Evolutionary conservation across 2,888 invertebrate genomes (phyloP), one percentile per base, ranked within the genome.

Genomic region (Pemphredon lugubris): DNA sequence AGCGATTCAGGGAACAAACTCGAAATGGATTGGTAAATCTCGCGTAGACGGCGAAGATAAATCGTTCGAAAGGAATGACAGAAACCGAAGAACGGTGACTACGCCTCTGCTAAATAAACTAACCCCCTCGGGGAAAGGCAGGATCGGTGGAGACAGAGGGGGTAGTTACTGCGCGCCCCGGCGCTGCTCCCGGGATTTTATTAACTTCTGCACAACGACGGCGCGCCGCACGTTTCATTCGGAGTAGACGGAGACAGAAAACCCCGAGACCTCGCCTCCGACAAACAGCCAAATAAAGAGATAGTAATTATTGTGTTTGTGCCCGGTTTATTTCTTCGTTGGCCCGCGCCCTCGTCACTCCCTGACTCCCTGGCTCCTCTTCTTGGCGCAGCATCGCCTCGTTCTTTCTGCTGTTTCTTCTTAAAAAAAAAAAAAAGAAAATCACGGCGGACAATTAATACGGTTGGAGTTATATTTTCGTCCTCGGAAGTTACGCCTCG

Each of bases 31-130:
- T 50, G 37, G 26, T 59, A 30, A 67, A 71, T 71, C 42, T 20
- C 50, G 37, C 70, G 75, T 57, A 66, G 72, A 67, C 57, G n/a
- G n/a, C n/a, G n/a, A n/a, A 50, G 50, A 58, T 47, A 64, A 69
- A 74, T 73, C 69, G 72, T 45, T 55, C 75, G 69, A 73, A 67
- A 68, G 66, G 53, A 65, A 63, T 73, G 74, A 63, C 70, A 70
- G 77, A 65, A 48, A 21, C 57, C 48, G 59, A 47, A 59, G 67
- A 73, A 75, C 68, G 81, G 84, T 73, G 84, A 85, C 84, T 88
- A 86, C 87, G 87, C 85, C 86, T 86, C 85, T 86, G 88, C 83
- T 88, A 87, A 89, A 89, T 87, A 89, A 88, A 88, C 88, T 82
- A 80, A 84, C 86, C 85, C 82, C 77, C 73, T 55, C 69, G 73